A percentile compares a stretch with the other conserved stretches of the same genome.
These are phyloP conservation scores for Gonocerus acuteangulatus DNA, from an alignment of 2,888 invertebrate genomes.

Conservation along the genomic window DNA sequence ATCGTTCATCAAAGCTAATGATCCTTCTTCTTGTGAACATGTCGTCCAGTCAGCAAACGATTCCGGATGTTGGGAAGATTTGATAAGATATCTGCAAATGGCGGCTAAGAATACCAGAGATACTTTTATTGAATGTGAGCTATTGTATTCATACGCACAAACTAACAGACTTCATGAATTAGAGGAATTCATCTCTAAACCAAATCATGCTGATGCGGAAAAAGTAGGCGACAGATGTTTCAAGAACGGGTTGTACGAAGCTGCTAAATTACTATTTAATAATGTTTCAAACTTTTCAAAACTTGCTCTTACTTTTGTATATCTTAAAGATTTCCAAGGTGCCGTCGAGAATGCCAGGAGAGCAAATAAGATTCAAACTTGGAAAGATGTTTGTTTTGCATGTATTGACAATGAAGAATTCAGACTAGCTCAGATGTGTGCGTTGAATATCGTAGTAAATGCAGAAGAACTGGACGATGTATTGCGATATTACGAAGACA, in stretches of 20 bases:
- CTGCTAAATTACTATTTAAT: constrained; percentile 95
- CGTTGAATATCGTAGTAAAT: constrained; percentile 98
- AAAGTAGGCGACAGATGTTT: constrained; percentile 98
- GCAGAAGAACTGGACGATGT: constrained; percentile 98
- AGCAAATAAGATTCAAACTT: constrained; percentile 84
- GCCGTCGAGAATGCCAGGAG: constrained; percentile 98
- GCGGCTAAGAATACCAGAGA: constrained; percentile 98
- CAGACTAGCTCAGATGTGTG: constrained; percentile 99
- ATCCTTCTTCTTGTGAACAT: constrained; percentile 96
- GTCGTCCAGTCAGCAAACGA: constrained; percentile 92
- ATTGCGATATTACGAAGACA: constrained; percentile 96
- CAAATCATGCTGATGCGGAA: constrained; percentile 98
- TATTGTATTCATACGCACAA: constrained; percentile 97
- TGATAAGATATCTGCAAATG: constrained; percentile 93
- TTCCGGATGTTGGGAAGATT: constrained; percentile 86
- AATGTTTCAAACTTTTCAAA: constrained; percentile 98
- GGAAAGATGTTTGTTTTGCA: constrained; percentile 98
- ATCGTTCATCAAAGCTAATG: constrained; percentile 98
- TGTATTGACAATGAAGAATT: constrained; percentile 99
- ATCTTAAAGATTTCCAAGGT: constrained; percentile 93
- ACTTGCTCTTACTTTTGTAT: constrained; percentile 92
- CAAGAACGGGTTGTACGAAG: constrained; percentile 96
- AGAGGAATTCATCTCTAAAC: constrained; percentile 97
- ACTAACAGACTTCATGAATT: constrained; percentile 94
- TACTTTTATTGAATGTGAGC: constrained; percentile 95